phyloP scores from a whole-genome alignment of 1,140 invertebrate genomes.

The Danaus melanippus region DNA sequence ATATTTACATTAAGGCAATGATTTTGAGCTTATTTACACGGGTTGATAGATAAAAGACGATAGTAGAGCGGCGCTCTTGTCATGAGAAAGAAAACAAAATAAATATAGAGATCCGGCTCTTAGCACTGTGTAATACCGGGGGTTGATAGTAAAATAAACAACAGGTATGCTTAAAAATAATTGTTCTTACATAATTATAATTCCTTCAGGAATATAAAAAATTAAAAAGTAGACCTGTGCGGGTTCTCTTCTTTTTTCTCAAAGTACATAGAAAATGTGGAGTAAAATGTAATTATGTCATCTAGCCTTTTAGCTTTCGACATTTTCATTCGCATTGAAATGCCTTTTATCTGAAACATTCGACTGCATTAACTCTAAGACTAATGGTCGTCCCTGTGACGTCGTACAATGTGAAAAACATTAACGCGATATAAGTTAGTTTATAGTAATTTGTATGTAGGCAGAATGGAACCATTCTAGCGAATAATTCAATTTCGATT shows the following conservation, averaged over 20 bases:
- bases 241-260: no score
- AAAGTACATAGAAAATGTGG: neutral
- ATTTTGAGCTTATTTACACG: slow-evolving; percentile 55
- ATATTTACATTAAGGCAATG: slow-evolving; percentile 57
- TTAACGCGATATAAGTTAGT: no score
- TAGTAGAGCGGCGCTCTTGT: slow-evolving; percentile 57
- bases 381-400: no score
- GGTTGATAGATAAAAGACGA: slow-evolving; percentile 64
- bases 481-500: slow-evolving; percentile 39
- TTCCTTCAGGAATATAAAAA: no score
- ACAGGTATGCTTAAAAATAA: slow-evolving; percentile 29
- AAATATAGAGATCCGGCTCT: slow-evolving; percentile 57
- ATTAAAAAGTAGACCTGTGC: no score
- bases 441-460: slow-evolving; percentile 4
- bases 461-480: slow-evolving; percentile 19
- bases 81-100: slow-evolving; percentile 59
- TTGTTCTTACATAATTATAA: no score
- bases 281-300: neutral
- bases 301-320: slow-evolving; percentile 1
- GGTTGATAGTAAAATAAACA: slow-evolving; percentile 50
- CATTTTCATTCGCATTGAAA: neutral
- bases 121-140: slow-evolving; percentile 54
- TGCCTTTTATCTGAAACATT: no score
- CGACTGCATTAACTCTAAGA: no score
- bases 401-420: no score